Evolutionary conservation across 2,888 invertebrate genomes (phyloP).

Genomic region (Meiosimyza platycephala): DNA sequence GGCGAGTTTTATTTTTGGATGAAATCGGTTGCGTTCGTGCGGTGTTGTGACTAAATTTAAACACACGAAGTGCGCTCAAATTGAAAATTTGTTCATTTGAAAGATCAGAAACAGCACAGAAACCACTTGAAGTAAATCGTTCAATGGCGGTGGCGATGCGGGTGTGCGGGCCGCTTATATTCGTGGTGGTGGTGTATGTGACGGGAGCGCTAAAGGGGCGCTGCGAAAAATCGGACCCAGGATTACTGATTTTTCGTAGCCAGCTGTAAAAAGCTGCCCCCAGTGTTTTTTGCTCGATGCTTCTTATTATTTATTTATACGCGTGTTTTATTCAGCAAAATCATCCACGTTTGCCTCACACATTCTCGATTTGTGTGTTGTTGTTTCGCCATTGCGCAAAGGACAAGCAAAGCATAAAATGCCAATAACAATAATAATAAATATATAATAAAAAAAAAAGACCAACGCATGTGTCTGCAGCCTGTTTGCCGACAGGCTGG

Average conservation of each 20-base stretch:
- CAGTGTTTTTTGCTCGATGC: conserved; percentile 23
- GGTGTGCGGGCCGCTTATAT: conserved; percentile 25
- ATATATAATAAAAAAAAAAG: conserved; percentile 19
- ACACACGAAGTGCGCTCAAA: conserved; percentile 56
- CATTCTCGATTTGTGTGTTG: not conserved
- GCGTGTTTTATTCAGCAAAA: not conserved
- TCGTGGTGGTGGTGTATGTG: not conserved
- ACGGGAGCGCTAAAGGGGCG: conserved; percentile 38
- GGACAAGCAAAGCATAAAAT: conserved; percentile 16
- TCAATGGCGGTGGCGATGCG: conserved; percentile 33
- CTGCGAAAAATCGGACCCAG: conserved; percentile 58
- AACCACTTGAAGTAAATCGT: not conserved
- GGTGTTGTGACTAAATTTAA: conserved; percentile 58
- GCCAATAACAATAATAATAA: conserved; percentile 17
- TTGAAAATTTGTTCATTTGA: conserved; percentile 24
- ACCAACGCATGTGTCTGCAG: not conserved
- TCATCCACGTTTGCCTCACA: not conserved
- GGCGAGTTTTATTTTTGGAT: conserved; percentile 64
- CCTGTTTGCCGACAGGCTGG: not conserved
- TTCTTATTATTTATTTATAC: conserved; percentile 7
- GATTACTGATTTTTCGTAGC: conserved; percentile 55
- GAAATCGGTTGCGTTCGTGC: conserved; percentile 52
- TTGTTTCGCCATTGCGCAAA: not conserved
- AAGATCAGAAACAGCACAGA: conserved; percentile 10
- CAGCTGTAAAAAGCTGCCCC: conserved; percentile 16